Base-by-base conservation (phyloP, 1,140 invertebrate species). In the Ceratitis capitata region DNA sequence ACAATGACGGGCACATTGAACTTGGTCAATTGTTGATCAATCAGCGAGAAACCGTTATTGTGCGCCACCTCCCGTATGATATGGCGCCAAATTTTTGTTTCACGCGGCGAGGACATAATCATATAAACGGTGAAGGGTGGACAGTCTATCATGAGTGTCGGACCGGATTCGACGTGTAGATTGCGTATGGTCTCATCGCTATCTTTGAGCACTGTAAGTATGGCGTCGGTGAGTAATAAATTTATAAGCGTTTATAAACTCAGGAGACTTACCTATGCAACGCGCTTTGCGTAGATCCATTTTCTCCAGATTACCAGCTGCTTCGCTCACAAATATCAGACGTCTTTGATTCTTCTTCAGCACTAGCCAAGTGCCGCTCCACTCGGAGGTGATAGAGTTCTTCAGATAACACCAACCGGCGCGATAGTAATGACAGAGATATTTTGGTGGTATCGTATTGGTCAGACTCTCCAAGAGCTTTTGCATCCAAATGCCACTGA, bases 1-100 rank as follows among this genome's bases (percentile, higher is more conserved):
- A 98, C 96, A 84, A 98, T 95, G 19, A 97, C 96, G 32, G 97
- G 97, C 42, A 98, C 94, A 91, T 97, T 95, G 86, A 97, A 96
- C 87, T 95, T 95, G 7, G 96, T 98, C 39, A 98, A 92, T 90
- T 98, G 97, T 90, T 98, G 97, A 87, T 98, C 96, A 56, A 95
- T 93, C 64, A 98, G 92, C 6, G 93, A 92, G 2, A 94, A 93
- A 12, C 97, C 96, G 91, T 96, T 97, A 86, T 95, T 95, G 78
- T 95, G 94, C 0, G 96, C 95, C 9, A 95, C 95, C 85, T 95
- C 92, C 88, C 95, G 94, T 14, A 98, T 93, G 61, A 95, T 94
- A 87, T 95, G 94, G 69, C 94, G 94, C 96, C 97, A 97, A 58
- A 94, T 93, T 93, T 95, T 95, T 0, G 95, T 93, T 89, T 95